Evolutionary conservation across 2,797 vertebrate genomes (phyloP), one percentile per base, ranked within the genome.

Genomic region (Anguilla obscura): DNA sequence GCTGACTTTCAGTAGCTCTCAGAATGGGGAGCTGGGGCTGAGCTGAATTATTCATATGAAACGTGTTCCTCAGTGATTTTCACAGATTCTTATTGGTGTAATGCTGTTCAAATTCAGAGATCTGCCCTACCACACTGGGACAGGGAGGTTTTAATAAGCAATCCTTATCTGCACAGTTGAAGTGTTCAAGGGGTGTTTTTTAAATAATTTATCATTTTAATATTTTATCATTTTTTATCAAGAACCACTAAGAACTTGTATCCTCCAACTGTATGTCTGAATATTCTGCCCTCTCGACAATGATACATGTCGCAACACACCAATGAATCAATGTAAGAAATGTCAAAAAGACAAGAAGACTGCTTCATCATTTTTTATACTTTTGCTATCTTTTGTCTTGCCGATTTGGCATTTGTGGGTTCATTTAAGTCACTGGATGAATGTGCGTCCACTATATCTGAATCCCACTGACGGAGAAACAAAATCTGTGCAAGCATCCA

Each of bases 31-130:
- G 18, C 80, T 4, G 2, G 80, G 48, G 45, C 74, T 40, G 74
- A 40, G 74, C 74, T 79, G 33, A 79, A 79, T 79, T 79, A 30
- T 84, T 52, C 2, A 54, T 54, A 30, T 84, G 14, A 56, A 36
- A 40, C 33, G 14, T 79, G 74, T 79, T 33, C 33, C 74, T 79
- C 74, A 40, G 74, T 79, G 74, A 40, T 79, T 71, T 82, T 82
- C 45, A 10, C 45, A 50, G 45, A 7, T 82, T n/a, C 79, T 82
- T 50, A 6, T 50, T 82, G 79, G 40, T 50, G 45, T 82, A 45
- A 24, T n/a, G 45, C 79, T 48, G 27, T 48, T 48, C 79, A n/a
- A 33, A 71, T 71, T 69, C 66, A 69, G 24, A 76, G 33, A 48
- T 80, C 76, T 48, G 40, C 40, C 40, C 21, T 7, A 80, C 76